Percentiles rank a stretch among this genome's conserved stretches.
Evolutionary conservation across 2,113 vertebrate genomes (phyloP).

Genomic region (Crotalus horridus): DNA sequence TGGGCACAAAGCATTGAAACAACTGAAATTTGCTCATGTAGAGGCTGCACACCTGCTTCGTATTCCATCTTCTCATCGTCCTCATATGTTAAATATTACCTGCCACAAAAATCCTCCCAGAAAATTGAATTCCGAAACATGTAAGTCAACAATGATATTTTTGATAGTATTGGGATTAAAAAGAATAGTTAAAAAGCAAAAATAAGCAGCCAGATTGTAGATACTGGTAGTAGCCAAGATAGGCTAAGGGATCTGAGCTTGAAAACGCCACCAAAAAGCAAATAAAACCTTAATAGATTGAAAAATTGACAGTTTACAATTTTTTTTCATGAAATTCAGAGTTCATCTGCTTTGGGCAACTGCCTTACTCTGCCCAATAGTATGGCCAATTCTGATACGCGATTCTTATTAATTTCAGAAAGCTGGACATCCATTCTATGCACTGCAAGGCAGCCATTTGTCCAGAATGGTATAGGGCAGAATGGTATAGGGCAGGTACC

Average conservation of each 20-base stretch:
- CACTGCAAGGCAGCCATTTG: not conserved
- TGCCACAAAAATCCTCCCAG: not conserved
- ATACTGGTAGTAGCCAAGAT: not conserved
- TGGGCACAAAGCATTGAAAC: not conserved
- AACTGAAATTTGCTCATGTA: not conserved
- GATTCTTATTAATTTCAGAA: not conserved
- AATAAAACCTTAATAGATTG: not conserved
- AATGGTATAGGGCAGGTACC: no score
- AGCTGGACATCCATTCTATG: not conserved
- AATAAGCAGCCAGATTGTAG: not conserved
- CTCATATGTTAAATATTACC: not conserved
- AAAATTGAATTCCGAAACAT: not conserved
- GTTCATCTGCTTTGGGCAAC: not conserved
- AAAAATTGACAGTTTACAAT: not conserved
- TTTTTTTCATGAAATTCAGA: not conserved
- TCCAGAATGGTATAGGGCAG: not conserved
- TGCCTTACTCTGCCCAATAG: not conserved
- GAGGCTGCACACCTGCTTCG: not conserved
- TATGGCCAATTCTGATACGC: not conserved
- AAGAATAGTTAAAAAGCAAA: not conserved
- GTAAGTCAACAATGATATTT: not conserved
- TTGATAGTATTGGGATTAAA: not conserved
- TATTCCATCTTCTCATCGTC: not conserved
- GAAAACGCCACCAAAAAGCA: not conserved
- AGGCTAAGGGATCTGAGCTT: not conserved